Percentiles rank a stretch among this genome's conserved stretches.
phyloP scores from a whole-genome alignment of 2,113 vertebrate species.

The Dromiciops gliroides region DNA sequence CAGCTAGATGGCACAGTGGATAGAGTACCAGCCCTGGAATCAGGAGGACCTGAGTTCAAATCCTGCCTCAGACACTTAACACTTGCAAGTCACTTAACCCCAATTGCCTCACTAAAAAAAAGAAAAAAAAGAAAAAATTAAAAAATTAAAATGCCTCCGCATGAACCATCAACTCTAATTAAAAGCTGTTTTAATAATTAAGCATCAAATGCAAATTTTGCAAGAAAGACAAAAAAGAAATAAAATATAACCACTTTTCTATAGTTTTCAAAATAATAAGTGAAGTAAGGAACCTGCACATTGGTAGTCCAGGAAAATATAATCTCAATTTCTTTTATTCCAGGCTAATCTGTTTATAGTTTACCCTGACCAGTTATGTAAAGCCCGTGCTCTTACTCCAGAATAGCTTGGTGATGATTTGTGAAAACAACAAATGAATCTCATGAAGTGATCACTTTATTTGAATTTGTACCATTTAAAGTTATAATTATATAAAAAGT shows the following conservation, averaged over 20 bases:
- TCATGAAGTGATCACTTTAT: not conserved
- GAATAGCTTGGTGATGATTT: not conserved
- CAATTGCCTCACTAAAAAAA: too few relatives aligned
- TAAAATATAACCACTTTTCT: not conserved
- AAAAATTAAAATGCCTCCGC: not conserved
- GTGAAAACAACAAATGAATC: not conserved
- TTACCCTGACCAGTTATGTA: not conserved
- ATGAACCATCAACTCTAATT: not conserved
- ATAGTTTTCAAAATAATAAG: not conserved
- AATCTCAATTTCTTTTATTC: not conserved
- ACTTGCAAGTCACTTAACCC: too few relatives aligned
- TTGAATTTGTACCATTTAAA: not conserved
- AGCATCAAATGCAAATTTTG: not conserved
- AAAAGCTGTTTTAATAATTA: not conserved
- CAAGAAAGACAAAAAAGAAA: not conserved
- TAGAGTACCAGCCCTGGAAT: too few relatives aligned
- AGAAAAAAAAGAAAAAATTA: too few relatives aligned
- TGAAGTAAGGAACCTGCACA: not conserved
- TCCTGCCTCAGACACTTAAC: too few relatives aligned
- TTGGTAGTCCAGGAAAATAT: not conserved
- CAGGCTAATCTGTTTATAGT: not conserved
- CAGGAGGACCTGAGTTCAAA: too few relatives aligned
- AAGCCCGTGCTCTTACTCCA: not conserved
- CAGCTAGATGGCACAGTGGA: too few relatives aligned
- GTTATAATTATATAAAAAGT: not conserved